Evolutionary conservation across 2,797 vertebrate species (phyloP).

Genomic region (Spinus olivaceus): DNA sequence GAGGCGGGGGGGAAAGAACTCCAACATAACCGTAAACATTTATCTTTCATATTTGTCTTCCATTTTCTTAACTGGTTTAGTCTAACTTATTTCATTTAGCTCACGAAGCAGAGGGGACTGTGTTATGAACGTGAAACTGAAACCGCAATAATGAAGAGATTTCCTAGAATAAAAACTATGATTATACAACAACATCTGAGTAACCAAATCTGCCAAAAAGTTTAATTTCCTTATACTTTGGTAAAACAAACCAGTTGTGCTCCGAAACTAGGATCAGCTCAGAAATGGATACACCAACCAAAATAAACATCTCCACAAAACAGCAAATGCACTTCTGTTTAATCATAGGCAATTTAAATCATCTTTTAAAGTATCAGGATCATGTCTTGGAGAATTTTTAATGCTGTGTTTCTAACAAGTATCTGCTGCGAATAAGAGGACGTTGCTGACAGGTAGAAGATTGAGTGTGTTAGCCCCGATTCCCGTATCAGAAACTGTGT

Average conservation of each 20-base stretch:
- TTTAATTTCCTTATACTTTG: slow-evolving; percentile 66
- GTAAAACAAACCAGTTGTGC: slow-evolving; percentile 59
- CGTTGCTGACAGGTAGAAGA: not conserved
- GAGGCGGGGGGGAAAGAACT: fast-evolving
- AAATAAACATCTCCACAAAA: slow-evolving; percentile 58
- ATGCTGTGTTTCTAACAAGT: not conserved
- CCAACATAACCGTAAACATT: not conserved
- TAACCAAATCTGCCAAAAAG: slow-evolving; percentile 69
- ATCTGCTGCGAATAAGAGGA: not conserved
- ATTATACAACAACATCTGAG: slow-evolving; percentile 72
- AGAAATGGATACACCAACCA: slow-evolving; percentile 52
- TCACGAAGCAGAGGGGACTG: slow-evolving; percentile 28
- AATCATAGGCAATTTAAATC: not conserved
- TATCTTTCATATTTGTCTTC: slow-evolving; percentile 11
- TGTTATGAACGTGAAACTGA: slow-evolving; percentile 66
- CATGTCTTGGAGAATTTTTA: not conserved
- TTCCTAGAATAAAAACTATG: slow-evolving; percentile 74
- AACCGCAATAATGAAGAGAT: slow-evolving; percentile 75
- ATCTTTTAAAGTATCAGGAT: not conserved
- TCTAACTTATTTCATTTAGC: slow-evolving; percentile 57
- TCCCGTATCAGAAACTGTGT: not conserved
- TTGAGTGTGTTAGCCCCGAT: fast-evolving
- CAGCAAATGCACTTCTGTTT: slow-evolving; percentile 24
- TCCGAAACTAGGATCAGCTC: slow-evolving; percentile 49
- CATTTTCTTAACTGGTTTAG: slow-evolving; percentile 51